phyloP scores from a whole-genome alignment of 2,888 invertebrate species.

The Melikaiella ostensackeni region DNA sequence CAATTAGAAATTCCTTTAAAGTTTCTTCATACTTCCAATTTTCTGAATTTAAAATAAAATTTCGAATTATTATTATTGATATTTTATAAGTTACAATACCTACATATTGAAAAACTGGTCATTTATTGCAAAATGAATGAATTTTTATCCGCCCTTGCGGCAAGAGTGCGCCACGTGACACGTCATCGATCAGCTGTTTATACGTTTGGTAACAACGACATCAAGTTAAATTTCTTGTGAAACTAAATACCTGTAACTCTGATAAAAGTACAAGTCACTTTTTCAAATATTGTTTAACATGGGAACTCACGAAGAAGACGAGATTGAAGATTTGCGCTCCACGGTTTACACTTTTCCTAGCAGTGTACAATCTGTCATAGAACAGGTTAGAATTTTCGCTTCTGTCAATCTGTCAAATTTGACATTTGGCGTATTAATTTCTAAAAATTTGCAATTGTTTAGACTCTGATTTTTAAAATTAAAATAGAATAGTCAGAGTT shows the following conservation, averaged over 20 bases:
- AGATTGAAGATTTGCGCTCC: constrained; percentile 78
- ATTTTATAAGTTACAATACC: too few relatives aligned
- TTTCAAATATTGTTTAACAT: constrained; percentile 55
- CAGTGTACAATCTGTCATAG: constrained; percentile 93
- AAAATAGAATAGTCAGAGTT: not conserved
- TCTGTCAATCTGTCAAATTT: constrained; percentile 40
- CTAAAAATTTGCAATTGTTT: not conserved
- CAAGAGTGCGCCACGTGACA: not conserved
- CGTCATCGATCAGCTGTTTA: constrained; percentile 16
- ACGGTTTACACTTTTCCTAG: constrained; percentile 84
- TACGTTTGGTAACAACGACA: not conserved
- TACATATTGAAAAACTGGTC: too few relatives aligned
- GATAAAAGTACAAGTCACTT: not conserved
- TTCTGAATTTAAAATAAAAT: too few relatives aligned
- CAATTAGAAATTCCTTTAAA: too few relatives aligned
- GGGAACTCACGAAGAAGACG: constrained; percentile 73
- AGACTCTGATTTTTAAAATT: not conserved
- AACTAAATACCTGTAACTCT: not conserved
- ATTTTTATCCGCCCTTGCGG: not conserved
- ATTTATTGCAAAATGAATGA: not conserved
- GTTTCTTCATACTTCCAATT: too few relatives aligned
- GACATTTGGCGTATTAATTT: constrained; percentile 25
- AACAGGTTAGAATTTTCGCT: constrained; percentile 80
- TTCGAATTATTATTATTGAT: too few relatives aligned
- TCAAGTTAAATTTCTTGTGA: not conserved